Conservation (phyloP, 2,888 invertebrate genomes). For the Endotricha flammealis region DNA sequence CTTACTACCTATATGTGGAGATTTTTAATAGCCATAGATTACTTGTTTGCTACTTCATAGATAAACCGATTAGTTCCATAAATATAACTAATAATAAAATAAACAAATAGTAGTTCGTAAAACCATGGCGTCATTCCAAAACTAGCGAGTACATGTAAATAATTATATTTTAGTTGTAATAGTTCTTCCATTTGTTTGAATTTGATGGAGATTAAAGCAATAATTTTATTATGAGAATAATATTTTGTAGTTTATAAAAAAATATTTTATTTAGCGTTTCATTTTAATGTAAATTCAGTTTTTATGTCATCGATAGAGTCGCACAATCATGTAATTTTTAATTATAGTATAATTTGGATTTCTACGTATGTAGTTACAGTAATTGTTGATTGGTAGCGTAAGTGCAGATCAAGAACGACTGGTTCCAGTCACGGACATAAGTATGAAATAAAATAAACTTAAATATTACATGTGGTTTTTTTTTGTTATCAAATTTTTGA, state of each 20-base stretch:
- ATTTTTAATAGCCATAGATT: too few relatives aligned
- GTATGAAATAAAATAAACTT: constrained; percentile 51
- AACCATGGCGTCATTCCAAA: constrained; percentile 1
- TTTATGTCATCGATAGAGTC: constrained; percentile 40
- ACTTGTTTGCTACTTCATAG: too few relatives aligned
- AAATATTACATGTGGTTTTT: constrained; percentile 19
- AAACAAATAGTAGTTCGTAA: too few relatives aligned
- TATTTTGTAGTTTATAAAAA: constrained; percentile 50
- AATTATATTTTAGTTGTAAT: constrained; percentile 28
- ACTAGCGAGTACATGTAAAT: constrained; percentile 18
- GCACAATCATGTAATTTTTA: constrained; percentile 40
- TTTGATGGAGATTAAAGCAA: constrained; percentile 56
- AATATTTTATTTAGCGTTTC: constrained; percentile 47
- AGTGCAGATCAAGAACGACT: constrained; percentile 27
- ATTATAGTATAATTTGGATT: background rate
- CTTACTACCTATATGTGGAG: too few relatives aligned
- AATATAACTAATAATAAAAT: too few relatives aligned
- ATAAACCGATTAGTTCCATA: too few relatives aligned
- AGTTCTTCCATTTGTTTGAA: constrained; percentile 49
- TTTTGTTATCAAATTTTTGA: constrained; percentile 2
- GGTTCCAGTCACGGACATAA: constrained; percentile 35
- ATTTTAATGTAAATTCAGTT: constrained; percentile 36
- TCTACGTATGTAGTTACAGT: background rate
- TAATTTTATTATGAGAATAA: constrained; percentile 48
- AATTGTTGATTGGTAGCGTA: background rate